A percentile compares a stretch with the other conserved stretches of the same genome.
These are phyloP conservation scores for Odontocolon sp. DNA, from an alignment of 2,888 invertebrate species.

Conservation along the genomic window DNA sequence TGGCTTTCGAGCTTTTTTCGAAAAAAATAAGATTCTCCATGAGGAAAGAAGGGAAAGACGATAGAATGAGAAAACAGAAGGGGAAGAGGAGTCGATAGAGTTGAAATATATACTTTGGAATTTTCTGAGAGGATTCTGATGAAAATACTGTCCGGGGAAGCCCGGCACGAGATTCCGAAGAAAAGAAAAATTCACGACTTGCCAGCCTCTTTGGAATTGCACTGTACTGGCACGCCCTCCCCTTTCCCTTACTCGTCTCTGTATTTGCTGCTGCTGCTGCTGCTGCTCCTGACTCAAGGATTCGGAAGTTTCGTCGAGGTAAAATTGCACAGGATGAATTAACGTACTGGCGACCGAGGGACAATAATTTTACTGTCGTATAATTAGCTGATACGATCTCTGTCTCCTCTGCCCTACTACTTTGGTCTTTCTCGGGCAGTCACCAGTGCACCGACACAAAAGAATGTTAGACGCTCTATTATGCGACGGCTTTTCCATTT, in stretches of 20 bases:
- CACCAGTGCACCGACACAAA: conserved; percentile 65
- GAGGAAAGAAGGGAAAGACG: neutral
- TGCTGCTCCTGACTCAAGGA: conserved; percentile 21
- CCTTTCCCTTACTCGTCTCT: too few species aligned
- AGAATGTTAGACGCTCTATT: conserved; percentile 71
- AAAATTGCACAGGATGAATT: conserved; percentile 15
- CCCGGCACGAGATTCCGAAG: neutral
- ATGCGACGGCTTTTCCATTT: conserved; percentile 63
- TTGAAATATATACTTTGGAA: conserved; percentile 1
- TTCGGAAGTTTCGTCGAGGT: conserved; percentile 29
- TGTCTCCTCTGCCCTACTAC: neutral
- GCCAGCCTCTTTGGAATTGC: conserved; percentile 63
- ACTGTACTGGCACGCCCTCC: too few species aligned
- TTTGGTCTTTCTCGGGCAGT: conserved; percentile 25
- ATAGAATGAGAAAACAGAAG: neutral
- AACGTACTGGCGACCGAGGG: conserved; percentile 47
- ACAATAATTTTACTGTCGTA: conserved; percentile 68
- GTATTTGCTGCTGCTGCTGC: too few species aligned
- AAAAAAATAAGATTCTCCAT: neutral
- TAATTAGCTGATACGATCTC: conserved; percentile 74
- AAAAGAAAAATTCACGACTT: conserved; percentile 55
- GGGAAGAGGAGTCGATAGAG: neutral
- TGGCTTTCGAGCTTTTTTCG: neutral
- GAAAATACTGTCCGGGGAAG: neutral
- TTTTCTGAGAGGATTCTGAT: neutral